A percentile compares a stretch with the other conserved stretches of the same genome.
These are phyloP conservation scores for Frankliniella intonsa DNA, from an alignment of 2,888 invertebrate species.

Conservation along the genomic window DNA sequence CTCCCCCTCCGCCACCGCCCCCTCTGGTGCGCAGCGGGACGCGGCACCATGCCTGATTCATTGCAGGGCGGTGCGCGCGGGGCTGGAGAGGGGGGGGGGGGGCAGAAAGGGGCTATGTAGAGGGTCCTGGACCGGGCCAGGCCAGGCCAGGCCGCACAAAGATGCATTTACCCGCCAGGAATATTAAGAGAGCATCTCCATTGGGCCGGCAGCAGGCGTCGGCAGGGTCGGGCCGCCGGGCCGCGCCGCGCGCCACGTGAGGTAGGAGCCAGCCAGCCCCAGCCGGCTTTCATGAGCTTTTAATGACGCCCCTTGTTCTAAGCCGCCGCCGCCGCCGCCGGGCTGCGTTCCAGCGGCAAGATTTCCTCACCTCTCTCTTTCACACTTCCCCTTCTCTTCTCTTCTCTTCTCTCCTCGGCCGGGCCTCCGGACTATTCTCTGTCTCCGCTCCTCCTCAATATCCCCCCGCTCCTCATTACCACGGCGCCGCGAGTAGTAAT, in stretches of 20 bases:
- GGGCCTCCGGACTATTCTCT: not conserved
- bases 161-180: not conserved
- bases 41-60: constrained; percentile 5
- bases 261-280: not conserved
- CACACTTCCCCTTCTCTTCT: not conserved
- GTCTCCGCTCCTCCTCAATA: not conserved
- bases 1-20: not conserved
- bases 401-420: not conserved
- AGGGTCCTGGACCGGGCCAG: not conserved
- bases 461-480: too few relatives aligned
- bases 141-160: not conserved
- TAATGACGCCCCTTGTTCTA: constrained; percentile 10
- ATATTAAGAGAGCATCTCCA: not conserved
- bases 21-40: not conserved
- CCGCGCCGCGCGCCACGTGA: not conserved
- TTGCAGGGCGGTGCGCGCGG: not conserved
- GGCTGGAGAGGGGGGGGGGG: not conserved
- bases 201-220: not conserved
- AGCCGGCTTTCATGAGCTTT: constrained; percentile 6
- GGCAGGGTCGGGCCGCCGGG: not conserved
- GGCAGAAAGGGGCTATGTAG: not conserved
- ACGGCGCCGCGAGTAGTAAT: too few relatives aligned
- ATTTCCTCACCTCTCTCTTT: not conserved
- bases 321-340: not conserved
- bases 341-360: not conserved